Base-by-base conservation (phyloP, 2,113 vertebrate species). In the Petaurus breviceps region DNA sequence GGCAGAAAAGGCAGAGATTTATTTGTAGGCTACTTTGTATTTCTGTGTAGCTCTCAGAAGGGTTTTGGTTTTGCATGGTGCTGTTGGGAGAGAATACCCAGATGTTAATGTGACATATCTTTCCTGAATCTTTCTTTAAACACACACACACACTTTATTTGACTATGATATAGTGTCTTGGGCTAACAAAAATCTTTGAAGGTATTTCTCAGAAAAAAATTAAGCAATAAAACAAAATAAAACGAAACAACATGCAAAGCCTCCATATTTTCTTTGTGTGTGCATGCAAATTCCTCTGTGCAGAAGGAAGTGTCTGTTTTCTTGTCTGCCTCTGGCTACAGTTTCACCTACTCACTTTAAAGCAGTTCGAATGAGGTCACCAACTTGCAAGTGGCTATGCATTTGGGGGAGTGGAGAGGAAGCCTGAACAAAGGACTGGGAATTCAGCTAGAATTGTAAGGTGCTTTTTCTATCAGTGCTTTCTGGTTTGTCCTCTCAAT, bases 331-430 rank as follows among this genome's bases (percentile, higher is more conserved):
- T 94, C 92, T 26, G 89, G 61, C 89, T 90, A 6, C 46, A 84
- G 91, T 89, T 96, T 97, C 53, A 90, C 92, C 89, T 91, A 61
- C 90, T 91, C 90, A 68, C 53, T 94, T 61, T 37, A 26, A 28
- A 94, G 96, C 90, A 1, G 0, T 51, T n/a, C 24, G 94, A 46
- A 31, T 68, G 68, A 97, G 92, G 95, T 96, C 96, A 92, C 91
- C 37, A 14, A 54, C 68, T 54, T 47, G 94, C 84, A 90, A 84
- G 95, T 43, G 16, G 52, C 31, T 84, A 8, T 84, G 68, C 68
- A 23, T 43, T 68, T 92, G 92, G 1, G 50, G 96, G 96, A 93
- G 94, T 16, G 49, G 96, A 93, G 91, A 92, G 57, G 51, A 25
- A 37, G 51, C 68, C 37, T 43, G 68, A 43, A 84, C 68, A 84